phyloP scores from a whole-genome alignment of 2,888 invertebrate genomes.

The Luffia ferchaultella region DNA sequence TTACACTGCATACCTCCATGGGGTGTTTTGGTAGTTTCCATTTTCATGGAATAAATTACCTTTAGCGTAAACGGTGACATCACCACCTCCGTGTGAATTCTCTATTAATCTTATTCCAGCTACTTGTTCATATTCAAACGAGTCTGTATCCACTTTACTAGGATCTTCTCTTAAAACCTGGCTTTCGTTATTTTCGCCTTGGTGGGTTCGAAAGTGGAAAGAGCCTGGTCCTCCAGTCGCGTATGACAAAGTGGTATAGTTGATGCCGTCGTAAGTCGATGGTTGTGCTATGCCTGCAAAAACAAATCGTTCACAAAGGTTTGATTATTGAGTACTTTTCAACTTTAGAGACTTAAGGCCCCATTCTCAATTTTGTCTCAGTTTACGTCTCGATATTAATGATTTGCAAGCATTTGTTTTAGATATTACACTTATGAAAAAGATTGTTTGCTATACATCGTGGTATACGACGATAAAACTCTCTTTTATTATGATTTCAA shows the following conservation, averaged over 20 bases:
- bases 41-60: too few species aligned
- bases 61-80: slow-evolving; percentile 84
- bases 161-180: slow-evolving; percentile 68
- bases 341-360: too few species aligned
- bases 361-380: too few species aligned
- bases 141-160: slow-evolving; percentile 61
- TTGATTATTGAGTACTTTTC: not conserved
- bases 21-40: too few species aligned
- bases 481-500: too few species aligned
- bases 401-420: too few species aligned
- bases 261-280: slow-evolving; percentile 69
- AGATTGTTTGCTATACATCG: too few species aligned
- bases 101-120: slow-evolving; percentile 75
- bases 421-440: too few species aligned
- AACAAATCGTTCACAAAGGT: not conserved
- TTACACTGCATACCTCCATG: too few species aligned
- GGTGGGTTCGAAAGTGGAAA: slow-evolving; percentile 55
- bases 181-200: slow-evolving; percentile 25
- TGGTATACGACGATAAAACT: too few species aligned
- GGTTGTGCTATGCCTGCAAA: slow-evolving; percentile 66
- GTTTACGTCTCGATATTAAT: not conserved
- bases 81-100: slow-evolving; percentile 84
- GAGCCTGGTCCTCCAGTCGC: slow-evolving; percentile 78
- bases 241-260: slow-evolving; percentile 83
- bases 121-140: slow-evolving; percentile 76